Conservation (phyloP, 2,888 invertebrate species). For the Parapristionchus giblindavisi region DNA sequence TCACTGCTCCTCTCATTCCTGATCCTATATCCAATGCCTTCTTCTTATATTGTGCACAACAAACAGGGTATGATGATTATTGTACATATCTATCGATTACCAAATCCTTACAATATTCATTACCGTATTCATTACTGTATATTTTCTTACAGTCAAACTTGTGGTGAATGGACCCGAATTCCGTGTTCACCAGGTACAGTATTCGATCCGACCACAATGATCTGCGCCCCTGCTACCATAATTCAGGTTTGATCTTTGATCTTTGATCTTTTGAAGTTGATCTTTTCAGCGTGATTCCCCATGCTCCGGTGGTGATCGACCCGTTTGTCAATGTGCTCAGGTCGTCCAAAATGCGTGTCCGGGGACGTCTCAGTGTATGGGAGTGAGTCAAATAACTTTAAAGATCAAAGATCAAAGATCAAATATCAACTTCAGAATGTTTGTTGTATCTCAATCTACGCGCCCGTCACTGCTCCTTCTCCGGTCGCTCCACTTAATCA, state of each 20-base stretch:
- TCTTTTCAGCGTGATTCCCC: slow-evolving; percentile 34
- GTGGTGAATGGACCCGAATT: slow-evolving; percentile 66
- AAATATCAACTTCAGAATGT: slow-evolving; percentile 46
- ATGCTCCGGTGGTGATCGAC: slow-evolving; percentile 21
- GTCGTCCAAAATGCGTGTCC: slow-evolving; percentile 51
- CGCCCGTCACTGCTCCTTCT: not conserved
- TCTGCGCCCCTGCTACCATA: slow-evolving; percentile 48
- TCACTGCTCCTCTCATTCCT: slow-evolving; percentile 53
- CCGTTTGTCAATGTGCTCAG: slow-evolving; percentile 58
- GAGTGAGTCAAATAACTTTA: not conserved
- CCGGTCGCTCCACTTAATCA: slow-evolving; percentile 46
- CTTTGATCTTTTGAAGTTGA: not conserved
- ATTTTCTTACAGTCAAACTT: slow-evolving; percentile 52
- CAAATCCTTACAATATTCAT: not conserved
- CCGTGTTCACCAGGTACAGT: slow-evolving; percentile 60
- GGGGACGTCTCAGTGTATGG: slow-evolving; percentile 52
- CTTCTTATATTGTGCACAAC: slow-evolving; percentile 67
- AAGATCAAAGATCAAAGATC: not conserved
- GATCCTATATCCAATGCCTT: slow-evolving; percentile 52
- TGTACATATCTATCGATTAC: not conserved
- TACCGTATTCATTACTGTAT: not conserved
- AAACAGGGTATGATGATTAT: slow-evolving; percentile 46
- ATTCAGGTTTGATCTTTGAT: slow-evolving; percentile 2
- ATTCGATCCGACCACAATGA: slow-evolving; percentile 43
- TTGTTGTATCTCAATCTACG: slow-evolving; percentile 50